phyloP scores from a whole-genome alignment of 2,888 invertebrate genomes.

The Prionchulus punctatus region DNA sequence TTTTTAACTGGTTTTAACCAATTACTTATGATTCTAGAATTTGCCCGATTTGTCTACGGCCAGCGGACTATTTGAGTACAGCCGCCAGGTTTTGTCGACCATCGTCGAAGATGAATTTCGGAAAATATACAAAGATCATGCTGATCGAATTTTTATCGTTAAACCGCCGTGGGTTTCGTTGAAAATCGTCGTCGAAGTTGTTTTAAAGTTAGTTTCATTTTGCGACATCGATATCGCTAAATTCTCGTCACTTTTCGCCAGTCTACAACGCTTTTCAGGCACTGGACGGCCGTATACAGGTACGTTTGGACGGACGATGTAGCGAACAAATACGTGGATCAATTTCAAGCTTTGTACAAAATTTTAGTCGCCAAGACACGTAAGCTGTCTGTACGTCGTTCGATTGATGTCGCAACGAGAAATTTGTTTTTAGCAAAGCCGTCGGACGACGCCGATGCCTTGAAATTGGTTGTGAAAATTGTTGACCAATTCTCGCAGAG shows the following conservation, averaged over 20 bases:
- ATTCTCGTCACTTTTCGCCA: background rate
- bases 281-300: background rate
- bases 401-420: no score
- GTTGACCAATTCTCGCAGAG: no score
- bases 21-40: no score
- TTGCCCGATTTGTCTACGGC: no score
- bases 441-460: no score
- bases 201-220: background rate
- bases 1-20: no score
- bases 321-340: background rate
- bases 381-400: no score
- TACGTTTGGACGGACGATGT: no score
- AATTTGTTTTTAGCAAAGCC: no score
- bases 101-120: background rate
- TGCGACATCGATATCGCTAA: no score
- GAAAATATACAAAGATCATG: background rate
- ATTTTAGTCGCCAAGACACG: background rate
- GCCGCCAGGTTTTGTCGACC: background rate
- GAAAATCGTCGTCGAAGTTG: background rate
- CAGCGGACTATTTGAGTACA: no score
- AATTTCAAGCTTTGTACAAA: background rate
- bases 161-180: background rate
- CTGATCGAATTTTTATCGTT: background rate
- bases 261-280: background rate
- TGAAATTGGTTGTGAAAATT: no score